phyloP scores from a whole-genome alignment of 1,140 invertebrate species.

The Drosophila leontia region DNA sequence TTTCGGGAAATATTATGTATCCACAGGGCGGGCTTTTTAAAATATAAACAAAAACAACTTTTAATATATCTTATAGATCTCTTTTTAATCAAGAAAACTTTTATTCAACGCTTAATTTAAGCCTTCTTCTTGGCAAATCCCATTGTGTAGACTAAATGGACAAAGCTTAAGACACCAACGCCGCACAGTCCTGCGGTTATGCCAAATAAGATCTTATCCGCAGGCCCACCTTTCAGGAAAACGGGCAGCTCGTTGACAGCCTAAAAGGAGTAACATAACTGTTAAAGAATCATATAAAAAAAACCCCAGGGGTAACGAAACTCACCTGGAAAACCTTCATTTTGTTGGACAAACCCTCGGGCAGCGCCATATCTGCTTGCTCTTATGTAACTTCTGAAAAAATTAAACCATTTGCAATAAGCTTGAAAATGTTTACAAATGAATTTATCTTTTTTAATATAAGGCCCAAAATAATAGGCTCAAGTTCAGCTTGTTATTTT shows the following conservation, averaged over 20 bases:
- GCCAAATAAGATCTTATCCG: constrained; percentile 77
- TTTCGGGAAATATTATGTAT: background rate
- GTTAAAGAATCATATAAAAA: background rate
- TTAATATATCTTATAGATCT: constrained; percentile 2
- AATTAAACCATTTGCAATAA: background rate
- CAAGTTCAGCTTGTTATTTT: background rate
- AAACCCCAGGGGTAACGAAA: accelerated
- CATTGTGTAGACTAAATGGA: constrained; percentile 76
- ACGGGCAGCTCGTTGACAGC: constrained; percentile 78
- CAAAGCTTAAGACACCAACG: constrained; percentile 71
- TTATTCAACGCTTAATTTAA: constrained; percentile 35
- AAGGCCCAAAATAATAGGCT: accelerated
- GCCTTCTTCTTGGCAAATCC: constrained; percentile 82
- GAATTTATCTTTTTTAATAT: background rate
- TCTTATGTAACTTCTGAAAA: constrained; percentile 77
- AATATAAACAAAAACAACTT: background rate
- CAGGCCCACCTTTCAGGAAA: constrained; percentile 80
- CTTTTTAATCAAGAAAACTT: constrained; percentile 31
- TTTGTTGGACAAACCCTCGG: constrained; percentile 74
- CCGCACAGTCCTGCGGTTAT: constrained; percentile 76
- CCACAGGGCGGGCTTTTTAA: background rate
- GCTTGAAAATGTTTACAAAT: too few relatives aligned
- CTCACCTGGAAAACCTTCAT: constrained; percentile 81
- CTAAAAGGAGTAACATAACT: constrained; percentile 24
- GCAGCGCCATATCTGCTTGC: constrained; percentile 69